Evolutionary conservation across 92 coral and sea anemone species (phyloP), one percentile per base, ranked within the genome.

Genomic region (Chrysogorgia sp.): DNA sequence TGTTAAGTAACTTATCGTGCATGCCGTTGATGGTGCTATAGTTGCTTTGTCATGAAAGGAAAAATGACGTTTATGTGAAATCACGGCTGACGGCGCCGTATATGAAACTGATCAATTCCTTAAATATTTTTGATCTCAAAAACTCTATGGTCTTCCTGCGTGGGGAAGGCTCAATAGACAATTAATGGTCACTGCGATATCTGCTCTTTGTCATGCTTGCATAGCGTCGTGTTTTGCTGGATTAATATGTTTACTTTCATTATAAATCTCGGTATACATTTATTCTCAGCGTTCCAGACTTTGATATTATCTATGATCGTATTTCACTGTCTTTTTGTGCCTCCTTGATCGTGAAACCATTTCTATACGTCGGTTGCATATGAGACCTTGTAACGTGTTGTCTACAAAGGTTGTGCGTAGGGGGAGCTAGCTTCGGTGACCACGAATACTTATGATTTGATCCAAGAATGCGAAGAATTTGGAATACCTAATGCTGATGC

Each of bases 401-500:
- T 26, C n/a, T 29, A 23, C 3, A 30, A 29, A 25, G 76, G 28
- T 69, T 45, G 35, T 24, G 34, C 53, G 76, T 45, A 52, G 48
- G 22, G 34, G 35, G 24, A 28, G 30, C 30, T 37, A 30, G 76
- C 76, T 55, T 49, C 34, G 76, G 41, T 22, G 59, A 1, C 40
- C 37, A 45, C 15, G 58, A 65, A 21, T 60, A 48, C 76, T 47
- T 47, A 57, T 29, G 29, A 29, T 41, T 53, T 53, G 65, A 56
- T 56, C 32, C 48, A 72, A 72, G 47, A 34, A 72, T 72, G 49
- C 41, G 15, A 72, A 56, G 79, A 53, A 72, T 72, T 72, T 37
- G n/a, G 79, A 72, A 56, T 56, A 72, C 1, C 61, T 71, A 48
- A 55, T 72, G 48, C n/a, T 40, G 20, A 55, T 72, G 48, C n/a